Evolutionary conservation across 30 jellyfish, hydroid and myxozoan genomes (phyloP).

Genomic region (Aurelia sp.): DNA sequence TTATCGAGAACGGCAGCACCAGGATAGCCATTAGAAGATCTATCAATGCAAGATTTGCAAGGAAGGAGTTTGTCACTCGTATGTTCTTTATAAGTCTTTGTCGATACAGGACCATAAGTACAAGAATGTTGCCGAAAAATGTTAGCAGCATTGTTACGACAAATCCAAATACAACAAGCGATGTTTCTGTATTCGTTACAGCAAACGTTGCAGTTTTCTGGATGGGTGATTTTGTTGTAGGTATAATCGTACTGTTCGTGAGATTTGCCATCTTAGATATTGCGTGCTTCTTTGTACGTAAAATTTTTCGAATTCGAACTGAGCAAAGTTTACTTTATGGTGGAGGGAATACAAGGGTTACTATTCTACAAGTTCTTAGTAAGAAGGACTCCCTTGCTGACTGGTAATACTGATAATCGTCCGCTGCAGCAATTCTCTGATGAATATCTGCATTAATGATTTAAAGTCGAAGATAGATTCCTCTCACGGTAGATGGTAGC

Average conservation of each 20-base stretch:
- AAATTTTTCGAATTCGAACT: too few species aligned
- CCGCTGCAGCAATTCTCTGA: too few species aligned
- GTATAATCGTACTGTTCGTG: constrained; percentile 5
- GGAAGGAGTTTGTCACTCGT: constrained; percentile 69
- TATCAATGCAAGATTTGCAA: constrained; percentile 56
- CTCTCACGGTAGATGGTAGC: too few species aligned
- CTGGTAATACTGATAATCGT: too few species aligned
- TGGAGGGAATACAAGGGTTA: too few species aligned
- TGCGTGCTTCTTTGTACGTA: too few species aligned
- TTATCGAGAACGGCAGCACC: constrained; percentile 70
- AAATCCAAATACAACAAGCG: constrained; percentile 60
- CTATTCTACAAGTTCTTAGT: too few species aligned
- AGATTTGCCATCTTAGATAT: constrained; percentile 11
- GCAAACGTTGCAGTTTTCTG: constrained; percentile 16
- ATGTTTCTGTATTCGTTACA: constrained; percentile 50
- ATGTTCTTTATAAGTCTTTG: constrained; percentile 40
- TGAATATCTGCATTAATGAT: too few species aligned
- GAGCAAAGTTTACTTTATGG: too few species aligned
- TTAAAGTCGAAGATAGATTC: too few species aligned
- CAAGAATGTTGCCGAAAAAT: constrained; percentile 61
- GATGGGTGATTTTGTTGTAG: constrained; percentile 31
- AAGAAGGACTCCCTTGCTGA: too few species aligned
- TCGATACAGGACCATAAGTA: constrained; percentile 49
- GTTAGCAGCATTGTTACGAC: constrained; percentile 51
- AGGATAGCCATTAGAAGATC: constrained; percentile 70